Conservation (phyloP, 2,797 vertebrate genomes). For the Pterois miles region DNA sequence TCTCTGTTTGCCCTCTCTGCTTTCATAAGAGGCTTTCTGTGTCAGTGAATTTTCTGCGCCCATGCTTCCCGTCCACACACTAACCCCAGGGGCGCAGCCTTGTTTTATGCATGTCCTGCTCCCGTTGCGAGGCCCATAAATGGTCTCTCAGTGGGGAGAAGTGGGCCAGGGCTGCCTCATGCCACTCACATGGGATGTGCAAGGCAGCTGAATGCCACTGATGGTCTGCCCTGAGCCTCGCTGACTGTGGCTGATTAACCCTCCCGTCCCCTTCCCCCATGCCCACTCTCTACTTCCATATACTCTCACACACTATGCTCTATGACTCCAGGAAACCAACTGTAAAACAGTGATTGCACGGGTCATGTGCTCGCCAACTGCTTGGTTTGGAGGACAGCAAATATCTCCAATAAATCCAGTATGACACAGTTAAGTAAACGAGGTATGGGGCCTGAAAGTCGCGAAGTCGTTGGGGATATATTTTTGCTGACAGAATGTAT, state of each 20-base stretch:
- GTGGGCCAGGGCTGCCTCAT: constrained; percentile 40
- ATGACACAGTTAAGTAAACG: background rate
- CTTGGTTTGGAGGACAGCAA: constrained; percentile 1
- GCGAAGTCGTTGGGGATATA: background rate
- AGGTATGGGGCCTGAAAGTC: background rate
- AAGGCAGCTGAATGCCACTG: constrained; percentile 35
- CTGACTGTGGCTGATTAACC: constrained; percentile 34
- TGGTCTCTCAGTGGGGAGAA: constrained; percentile 55
- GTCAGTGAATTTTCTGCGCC: constrained; percentile 70
- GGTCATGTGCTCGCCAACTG: constrained; percentile 16
- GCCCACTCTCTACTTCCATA: background rate
- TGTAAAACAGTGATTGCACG: constrained; percentile 24
- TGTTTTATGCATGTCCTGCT: constrained; percentile 72
- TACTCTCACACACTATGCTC: background rate
- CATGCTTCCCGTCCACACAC: constrained; percentile 60
- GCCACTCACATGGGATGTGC: constrained; percentile 49
- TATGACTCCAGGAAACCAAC: constrained; percentile 13
- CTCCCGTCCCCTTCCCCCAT: background rate
- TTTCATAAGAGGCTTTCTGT: constrained; percentile 70
- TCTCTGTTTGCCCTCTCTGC: constrained; percentile 19
- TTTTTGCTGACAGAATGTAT: background rate
- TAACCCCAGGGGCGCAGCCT: constrained; percentile 60
- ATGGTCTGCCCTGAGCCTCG: constrained; percentile 36
- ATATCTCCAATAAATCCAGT: constrained; percentile 7
- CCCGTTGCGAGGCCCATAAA: constrained; percentile 60